Conservation (phyloP, 2,888 invertebrate species). For the Platynereis dumerilii region DNA sequence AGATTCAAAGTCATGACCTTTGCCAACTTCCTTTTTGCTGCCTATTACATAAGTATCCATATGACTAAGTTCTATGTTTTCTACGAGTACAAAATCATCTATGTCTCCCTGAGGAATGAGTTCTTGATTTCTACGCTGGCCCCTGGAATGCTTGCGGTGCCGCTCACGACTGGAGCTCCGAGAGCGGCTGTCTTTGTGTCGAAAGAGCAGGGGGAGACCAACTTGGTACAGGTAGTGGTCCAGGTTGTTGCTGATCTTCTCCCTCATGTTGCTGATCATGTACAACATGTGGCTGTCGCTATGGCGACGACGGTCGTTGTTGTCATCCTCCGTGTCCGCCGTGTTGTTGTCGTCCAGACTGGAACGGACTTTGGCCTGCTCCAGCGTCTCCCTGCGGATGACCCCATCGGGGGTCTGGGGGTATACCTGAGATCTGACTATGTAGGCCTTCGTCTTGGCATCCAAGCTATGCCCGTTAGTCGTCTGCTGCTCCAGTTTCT, state of each 20-base stretch:
- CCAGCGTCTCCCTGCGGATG: too few relatives aligned
- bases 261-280: conserved; percentile 22
- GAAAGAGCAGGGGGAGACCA: background rate
- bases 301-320: too few relatives aligned
- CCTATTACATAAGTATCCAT: conserved; percentile 31
- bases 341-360: too few relatives aligned
- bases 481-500: too few relatives aligned
- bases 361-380: too few relatives aligned
- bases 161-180: conserved; percentile 7
- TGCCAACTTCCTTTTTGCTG: conserved; percentile 26
- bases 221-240: background rate
- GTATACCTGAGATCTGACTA: too few relatives aligned
- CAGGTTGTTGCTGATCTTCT: conserved; percentile 24
- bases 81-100: conserved; percentile 32
- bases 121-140: too few relatives aligned
- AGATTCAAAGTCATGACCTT: conserved; percentile 29
- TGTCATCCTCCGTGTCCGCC: too few relatives aligned
- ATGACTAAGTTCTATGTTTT: conserved; percentile 36
- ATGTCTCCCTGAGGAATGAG: conserved; percentile 1
- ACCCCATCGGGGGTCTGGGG: too few relatives aligned
- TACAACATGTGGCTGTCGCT: conserved; percentile 13
- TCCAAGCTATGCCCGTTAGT: too few relatives aligned
- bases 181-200: background rate
- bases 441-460: too few relatives aligned
- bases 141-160: background rate